Base-by-base conservation (phyloP, 2,797 vertebrate species). In the Gambusia yucatana region DNA sequence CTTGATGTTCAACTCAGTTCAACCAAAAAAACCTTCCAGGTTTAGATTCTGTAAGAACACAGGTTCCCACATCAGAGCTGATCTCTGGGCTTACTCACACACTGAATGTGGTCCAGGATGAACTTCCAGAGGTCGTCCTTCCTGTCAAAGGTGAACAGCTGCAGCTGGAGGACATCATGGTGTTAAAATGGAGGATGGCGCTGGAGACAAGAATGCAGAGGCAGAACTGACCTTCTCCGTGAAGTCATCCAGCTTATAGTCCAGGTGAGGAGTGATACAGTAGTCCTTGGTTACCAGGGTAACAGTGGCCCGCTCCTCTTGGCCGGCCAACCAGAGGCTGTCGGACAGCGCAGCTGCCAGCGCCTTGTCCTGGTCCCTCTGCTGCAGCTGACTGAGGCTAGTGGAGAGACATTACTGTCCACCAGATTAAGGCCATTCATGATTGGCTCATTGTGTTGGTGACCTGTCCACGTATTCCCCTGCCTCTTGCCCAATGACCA, bases 241-340 rank as follows among this genome's bases (percentile, higher is more conserved):
- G 92, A 97, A 93, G 83, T 84, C 90, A 77, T 95, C 95, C 3
- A 91, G 83, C 72, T 91, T 94, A 91, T 87, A 94, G 82, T 96
- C 94, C 28, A 84, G 76, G 0, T 55, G 78, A 0, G 95, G 90
- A 2, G 71, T 20, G 4, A 89, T 25, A 0, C 88, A 91, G 72
- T 82, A 41, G 8, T 96, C 89, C 1, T 91, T 20, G 0, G 95
- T 87, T 84, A 95, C 6, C 69, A 97, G 93, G 77, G 96, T 96
- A 80, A 97, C 16, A 0, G 86, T 84, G 0, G 95, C 96, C 43
- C 89, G 92, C 80, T 78, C 83, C 4, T 94, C 86, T 48, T 94
- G 95, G 57, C 97, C 97, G 0, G 96, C 96, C 50, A 90, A 93
- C 97, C 98, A 98, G 39, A 98, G 94, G 75, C 91, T 95, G 80